Evolutionary conservation across 2,888 invertebrate species (phyloP).

Genomic region (Ophioninae sp.): DNA sequence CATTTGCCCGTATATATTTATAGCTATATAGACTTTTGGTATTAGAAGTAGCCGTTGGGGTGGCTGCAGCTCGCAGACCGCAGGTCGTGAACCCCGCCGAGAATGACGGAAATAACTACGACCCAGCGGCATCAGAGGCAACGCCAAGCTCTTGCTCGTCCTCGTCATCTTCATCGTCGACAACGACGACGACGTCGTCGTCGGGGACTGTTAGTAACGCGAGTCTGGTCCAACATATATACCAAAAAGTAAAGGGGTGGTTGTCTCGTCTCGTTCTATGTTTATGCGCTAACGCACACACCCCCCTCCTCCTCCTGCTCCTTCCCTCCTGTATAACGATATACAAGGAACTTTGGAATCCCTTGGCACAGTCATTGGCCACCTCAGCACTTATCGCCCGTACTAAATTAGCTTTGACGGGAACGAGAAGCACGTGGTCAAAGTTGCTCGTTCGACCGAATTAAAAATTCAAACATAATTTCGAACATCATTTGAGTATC

Average conservation of each 20-base stretch:
- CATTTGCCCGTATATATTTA: slow-evolving; percentile 22
- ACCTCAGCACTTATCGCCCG: neutral
- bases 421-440: slow-evolving; percentile 2
- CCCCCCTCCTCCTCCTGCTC: no score
- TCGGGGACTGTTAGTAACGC: slow-evolving; percentile 38
- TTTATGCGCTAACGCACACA: slow-evolving; percentile 50
- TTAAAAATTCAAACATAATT: neutral
- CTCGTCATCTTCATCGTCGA: slow-evolving; percentile 37
- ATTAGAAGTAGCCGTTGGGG: slow-evolving; percentile 50
- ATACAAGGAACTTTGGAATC: neutral
- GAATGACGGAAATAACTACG: slow-evolving; percentile 74
- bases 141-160: slow-evolving; percentile 39
- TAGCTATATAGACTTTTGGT: slow-evolving; percentile 29
- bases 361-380: slow-evolving; percentile 13
- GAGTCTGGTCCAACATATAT: slow-evolving; percentile 16
- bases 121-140: slow-evolving; percentile 56
- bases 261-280: slow-evolving; percentile 56
- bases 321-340: slow-evolving; percentile 19
- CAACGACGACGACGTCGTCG: slow-evolving; percentile 42
- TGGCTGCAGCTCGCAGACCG: slow-evolving; percentile 60
- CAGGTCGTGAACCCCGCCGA: slow-evolving; percentile 73
- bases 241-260: slow-evolving; percentile 26
- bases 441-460: neutral
- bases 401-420: neutral
- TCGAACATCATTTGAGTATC: neutral